A percentile compares a stretch with the other conserved stretches of the same genome.
Conservation (phyloP, 2,797 vertebrate genomes). For the Eurystomus glaucurus region DNA sequence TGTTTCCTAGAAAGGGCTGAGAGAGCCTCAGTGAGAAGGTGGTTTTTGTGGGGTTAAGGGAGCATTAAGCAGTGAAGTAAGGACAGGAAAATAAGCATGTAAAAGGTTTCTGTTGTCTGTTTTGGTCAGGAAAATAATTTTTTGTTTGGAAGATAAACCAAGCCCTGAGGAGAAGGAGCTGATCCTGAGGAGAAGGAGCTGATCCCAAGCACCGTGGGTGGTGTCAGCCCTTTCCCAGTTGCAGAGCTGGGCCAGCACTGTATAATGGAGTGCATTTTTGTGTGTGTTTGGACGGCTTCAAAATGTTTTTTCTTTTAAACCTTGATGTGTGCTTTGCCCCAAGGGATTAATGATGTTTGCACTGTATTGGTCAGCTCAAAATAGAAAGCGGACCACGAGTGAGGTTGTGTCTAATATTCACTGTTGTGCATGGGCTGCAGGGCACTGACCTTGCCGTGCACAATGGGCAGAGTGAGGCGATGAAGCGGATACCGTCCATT, state of each 20-base stretch:
- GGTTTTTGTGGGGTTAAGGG: neutral
- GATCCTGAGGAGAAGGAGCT: slow-evolving; percentile 6
- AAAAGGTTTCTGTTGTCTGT: neutral
- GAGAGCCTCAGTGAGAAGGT: neutral
- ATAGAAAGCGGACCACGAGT: accelerated
- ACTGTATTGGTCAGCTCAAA: neutral
- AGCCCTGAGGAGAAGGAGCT: neutral
- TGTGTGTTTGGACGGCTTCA: neutral
- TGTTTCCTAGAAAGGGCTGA: neutral
- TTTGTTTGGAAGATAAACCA: neutral
- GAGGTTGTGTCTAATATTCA: neutral
- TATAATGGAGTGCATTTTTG: neutral
- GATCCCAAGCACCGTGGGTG: slow-evolving; percentile 22
- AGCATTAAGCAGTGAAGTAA: neutral
- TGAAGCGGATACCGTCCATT: accelerated
- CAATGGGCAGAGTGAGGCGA: accelerated
- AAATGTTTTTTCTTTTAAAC: neutral
- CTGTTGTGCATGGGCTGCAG: neutral
- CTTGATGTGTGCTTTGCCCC: neutral
- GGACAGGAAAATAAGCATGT: neutral
- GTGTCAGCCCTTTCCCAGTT: neutral
- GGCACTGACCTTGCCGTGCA: accelerated
- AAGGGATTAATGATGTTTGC: neutral
- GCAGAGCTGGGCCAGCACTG: neutral
- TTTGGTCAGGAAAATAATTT: neutral